Evolutionary conservation across 1,140 invertebrate species (phyloP).

Genomic region (Neodiprion fabricii): DNA sequence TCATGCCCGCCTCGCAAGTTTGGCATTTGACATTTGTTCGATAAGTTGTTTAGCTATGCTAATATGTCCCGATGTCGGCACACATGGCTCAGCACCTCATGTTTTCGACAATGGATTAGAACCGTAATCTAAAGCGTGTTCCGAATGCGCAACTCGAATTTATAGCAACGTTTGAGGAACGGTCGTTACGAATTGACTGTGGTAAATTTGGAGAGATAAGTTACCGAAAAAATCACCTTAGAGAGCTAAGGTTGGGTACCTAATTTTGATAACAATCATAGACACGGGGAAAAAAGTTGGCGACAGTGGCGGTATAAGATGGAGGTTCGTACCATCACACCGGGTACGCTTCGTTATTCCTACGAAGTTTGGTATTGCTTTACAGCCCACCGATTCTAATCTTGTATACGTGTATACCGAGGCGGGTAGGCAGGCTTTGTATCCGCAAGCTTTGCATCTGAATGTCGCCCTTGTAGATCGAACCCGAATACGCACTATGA

Average conservation of each 20-base stretch:
- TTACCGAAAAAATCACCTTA: too few species aligned
- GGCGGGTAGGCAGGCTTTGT: not conserved
- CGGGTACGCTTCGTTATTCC: not conserved
- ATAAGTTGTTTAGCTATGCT: not conserved
- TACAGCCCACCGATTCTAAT: slow-evolving; percentile 8
- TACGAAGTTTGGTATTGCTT: not conserved
- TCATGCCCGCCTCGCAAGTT: not conserved
- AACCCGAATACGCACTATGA: not conserved
- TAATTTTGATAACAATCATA: too few species aligned
- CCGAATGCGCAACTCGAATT: too few species aligned
- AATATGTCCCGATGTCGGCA: not conserved
- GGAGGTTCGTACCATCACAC: not conserved
- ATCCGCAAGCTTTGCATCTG: slow-evolving; percentile 16
- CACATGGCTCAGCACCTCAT: not conserved
- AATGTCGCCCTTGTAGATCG: slow-evolving; percentile 15
- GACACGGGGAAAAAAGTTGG: too few species aligned
- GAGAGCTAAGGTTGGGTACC: too few species aligned
- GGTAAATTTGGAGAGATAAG: too few species aligned
- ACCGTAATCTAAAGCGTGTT: too few species aligned
- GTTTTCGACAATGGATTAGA: not conserved
- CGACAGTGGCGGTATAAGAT: too few species aligned
- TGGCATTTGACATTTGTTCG: slow-evolving; percentile 7
- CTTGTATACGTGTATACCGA: not conserved
- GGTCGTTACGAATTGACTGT: too few species aligned
- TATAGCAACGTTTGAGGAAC: too few species aligned